phyloP scores from a whole-genome alignment of 2,797 vertebrate genomes.

The Xenentodon cancila region DNA sequence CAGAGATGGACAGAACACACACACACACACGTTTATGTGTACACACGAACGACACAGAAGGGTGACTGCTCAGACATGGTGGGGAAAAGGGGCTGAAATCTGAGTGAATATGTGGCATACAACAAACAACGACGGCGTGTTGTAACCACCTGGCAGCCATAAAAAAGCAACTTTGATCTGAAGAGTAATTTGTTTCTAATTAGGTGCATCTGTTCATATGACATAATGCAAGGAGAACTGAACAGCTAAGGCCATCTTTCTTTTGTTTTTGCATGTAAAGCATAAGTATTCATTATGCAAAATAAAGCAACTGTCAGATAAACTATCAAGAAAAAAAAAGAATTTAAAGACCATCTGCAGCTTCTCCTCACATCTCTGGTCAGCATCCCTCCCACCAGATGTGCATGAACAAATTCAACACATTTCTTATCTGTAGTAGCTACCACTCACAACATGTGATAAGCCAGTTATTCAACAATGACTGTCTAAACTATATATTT shows the following conservation, averaged over 20 bases:
- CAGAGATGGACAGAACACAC: constrained; percentile 75
- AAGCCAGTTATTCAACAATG: no score
- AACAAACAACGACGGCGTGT: background rate
- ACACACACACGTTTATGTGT: constrained; percentile 11
- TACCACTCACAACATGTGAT: no score
- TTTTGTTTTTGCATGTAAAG: no score
- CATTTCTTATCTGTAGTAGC: no score
- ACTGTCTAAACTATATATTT: no score
- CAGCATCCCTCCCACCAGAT: no score
- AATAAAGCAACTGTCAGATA: no score
- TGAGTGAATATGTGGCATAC: constrained; percentile 37
- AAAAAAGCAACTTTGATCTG: constrained; percentile 8
- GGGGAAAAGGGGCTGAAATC: constrained; percentile 37
- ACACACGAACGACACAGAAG: constrained; percentile 39
- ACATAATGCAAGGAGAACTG: background rate
- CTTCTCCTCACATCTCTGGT: no score
- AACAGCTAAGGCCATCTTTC: background rate
- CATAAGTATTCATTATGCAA: no score
- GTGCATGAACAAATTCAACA: no score
- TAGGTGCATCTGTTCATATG: background rate
- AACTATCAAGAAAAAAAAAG: no score
- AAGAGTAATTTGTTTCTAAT: background rate
- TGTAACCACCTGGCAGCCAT: constrained; percentile 48
- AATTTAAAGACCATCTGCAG: no score
- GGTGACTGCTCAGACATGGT: constrained; percentile 56